Evolutionary conservation across 2,797 vertebrate species (phyloP).

Genomic region (Sylvia borin): DNA sequence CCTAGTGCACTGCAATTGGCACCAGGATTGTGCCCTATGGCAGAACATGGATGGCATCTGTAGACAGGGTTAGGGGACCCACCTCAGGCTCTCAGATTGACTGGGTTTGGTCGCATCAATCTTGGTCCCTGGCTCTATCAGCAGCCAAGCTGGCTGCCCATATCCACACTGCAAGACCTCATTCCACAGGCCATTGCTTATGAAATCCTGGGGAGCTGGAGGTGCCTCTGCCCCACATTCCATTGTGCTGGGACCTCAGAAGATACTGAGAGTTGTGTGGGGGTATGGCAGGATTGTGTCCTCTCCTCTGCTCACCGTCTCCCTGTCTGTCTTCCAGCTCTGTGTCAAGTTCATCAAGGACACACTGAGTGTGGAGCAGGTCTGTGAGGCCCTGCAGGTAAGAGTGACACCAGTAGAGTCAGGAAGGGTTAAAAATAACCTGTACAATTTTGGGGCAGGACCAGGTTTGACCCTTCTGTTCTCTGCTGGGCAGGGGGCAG

Average conservation of each 20-base stretch:
- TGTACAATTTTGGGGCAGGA: background rate
- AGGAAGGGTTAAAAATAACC: background rate
- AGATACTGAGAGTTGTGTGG: background rate
- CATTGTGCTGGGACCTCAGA: background rate
- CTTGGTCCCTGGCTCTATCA: background rate
- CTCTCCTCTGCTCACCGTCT: rapidly evolving
- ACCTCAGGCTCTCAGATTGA: background rate
- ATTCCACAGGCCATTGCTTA: background rate
- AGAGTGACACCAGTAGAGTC: background rate
- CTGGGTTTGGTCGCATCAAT: background rate
- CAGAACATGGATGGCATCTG: background rate
- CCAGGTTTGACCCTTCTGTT: background rate
- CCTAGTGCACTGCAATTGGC: background rate
- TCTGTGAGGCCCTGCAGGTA: conserved; percentile 70
- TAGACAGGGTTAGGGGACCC: background rate
- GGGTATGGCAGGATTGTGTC: background rate
- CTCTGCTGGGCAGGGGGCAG: background rate
- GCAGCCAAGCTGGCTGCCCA: background rate
- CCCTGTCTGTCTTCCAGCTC: conserved; percentile 19
- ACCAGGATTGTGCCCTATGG: background rate
- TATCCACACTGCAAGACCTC: background rate
- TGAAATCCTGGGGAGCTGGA: background rate
- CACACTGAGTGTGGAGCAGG: conserved; percentile 52
- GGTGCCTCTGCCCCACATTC: background rate
- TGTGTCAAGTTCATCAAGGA: conserved; percentile 66